phyloP scores from a whole-genome alignment of 1,140 invertebrate species.

The Bombus difficillimus region DNA sequence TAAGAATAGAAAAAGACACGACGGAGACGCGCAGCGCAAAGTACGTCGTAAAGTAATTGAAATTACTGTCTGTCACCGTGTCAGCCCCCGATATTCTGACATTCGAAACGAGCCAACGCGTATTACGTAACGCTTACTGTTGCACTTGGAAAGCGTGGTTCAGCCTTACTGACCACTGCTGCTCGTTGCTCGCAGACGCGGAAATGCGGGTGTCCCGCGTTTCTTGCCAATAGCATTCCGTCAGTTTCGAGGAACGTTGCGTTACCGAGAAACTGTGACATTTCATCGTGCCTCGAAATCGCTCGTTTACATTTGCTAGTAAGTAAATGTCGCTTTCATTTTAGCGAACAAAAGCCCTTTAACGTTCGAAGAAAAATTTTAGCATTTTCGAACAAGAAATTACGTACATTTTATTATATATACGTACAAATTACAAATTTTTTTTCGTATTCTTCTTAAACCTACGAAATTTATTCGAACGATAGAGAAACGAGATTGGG shows the following conservation, averaged over 20 bases:
- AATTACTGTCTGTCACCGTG: conserved; percentile 53
- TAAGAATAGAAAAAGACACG: conserved; percentile 17
- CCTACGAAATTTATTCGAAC: too few relatives aligned
- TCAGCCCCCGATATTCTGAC: conserved; percentile 7
- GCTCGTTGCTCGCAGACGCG: background rate
- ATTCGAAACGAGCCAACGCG: conserved; percentile 31
- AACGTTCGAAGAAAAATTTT: too few relatives aligned
- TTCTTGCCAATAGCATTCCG: conserved; percentile 22
- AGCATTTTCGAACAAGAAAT: too few relatives aligned
- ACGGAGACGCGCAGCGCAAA: background rate
- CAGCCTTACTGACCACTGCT: conserved; percentile 27
- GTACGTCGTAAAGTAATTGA: conserved; percentile 48
- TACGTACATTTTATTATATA: too few relatives aligned
- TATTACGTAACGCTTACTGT: conserved; percentile 39
- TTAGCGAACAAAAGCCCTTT: too few relatives aligned
- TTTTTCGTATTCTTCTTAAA: background rate
- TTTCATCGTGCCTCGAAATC: background rate
- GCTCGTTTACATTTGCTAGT: background rate
- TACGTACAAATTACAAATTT: too few relatives aligned
- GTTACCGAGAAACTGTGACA: conserved; percentile 35
- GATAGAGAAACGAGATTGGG: too few relatives aligned
- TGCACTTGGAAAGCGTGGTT: conserved; percentile 35
- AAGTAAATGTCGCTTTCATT: too few relatives aligned
- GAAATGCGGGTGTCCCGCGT: conserved; percentile 18
- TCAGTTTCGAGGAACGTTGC: conserved; percentile 16